Percentiles rank a stretch among this genome's conserved stretches.
These are phyloP conservation scores for Archaeoteleia sp. DNA, from an alignment of 2,888 invertebrate genomes.

Conservation along the genomic window DNA sequence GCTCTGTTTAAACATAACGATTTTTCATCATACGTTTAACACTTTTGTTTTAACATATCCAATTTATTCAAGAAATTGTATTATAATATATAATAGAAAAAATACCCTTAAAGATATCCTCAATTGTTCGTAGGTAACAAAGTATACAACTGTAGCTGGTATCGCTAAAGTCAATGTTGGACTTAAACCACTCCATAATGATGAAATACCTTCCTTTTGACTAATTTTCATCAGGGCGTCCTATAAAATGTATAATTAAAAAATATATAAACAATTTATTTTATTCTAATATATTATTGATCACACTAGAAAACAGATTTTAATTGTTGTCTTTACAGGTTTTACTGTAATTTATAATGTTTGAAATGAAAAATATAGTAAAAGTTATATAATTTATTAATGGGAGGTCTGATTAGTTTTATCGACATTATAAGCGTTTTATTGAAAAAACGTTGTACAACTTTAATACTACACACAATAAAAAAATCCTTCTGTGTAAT, in stretches of 20 bases:
- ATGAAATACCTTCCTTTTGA: conserved; percentile 89
- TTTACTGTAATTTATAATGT: no score
- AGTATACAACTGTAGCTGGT: conserved; percentile 97
- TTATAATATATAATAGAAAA: conserved; percentile 3
- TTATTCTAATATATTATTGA: conserved; percentile 3
- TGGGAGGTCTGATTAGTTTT: no score
- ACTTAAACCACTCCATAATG: conserved; percentile 97
- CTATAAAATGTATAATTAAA: conserved; percentile 75
- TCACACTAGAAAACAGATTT: conserved; percentile 12
- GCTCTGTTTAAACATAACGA: no score
- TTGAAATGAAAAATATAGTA: no score
- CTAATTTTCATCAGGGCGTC: conserved; percentile 97
- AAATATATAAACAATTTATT: background rate
- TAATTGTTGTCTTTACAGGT: no score
- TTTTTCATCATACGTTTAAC: no score
- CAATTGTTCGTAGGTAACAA: conserved; percentile 96
- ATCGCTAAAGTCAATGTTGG: conserved; percentile 96
- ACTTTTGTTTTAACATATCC: no score
- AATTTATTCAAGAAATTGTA: conserved; percentile 1
- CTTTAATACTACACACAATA: no score
- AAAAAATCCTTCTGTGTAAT: no score
- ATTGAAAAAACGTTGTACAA: no score
- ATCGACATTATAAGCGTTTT: no score
- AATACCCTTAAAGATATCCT: conserved; percentile 78
- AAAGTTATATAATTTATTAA: no score